A percentile compares a stretch with the other conserved stretches of the same genome.
These are phyloP conservation scores for Dasysyrphus albostriatus DNA, from an alignment of 2,888 invertebrate genomes.

Conservation along the genomic window DNA sequence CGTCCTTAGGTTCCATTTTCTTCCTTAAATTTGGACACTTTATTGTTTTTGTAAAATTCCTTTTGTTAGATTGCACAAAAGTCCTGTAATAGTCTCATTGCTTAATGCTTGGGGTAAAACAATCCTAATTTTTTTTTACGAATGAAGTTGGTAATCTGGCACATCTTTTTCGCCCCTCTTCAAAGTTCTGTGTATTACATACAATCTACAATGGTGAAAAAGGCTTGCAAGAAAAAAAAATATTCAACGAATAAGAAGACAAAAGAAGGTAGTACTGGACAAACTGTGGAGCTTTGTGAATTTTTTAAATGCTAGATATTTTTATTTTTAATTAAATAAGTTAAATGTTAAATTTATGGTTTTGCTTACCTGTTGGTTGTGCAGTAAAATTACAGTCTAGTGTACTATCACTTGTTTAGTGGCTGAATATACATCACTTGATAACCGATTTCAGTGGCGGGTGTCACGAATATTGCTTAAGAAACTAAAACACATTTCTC, in stretches of 20 bases:
- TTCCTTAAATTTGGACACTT: neutral
- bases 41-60: slow-evolving; percentile 3
- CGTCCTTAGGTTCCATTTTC: neutral
- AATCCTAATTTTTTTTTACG: slow-evolving; percentile 21
- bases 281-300: neutral
- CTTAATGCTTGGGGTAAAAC: slow-evolving; percentile 35
- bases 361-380: neutral
- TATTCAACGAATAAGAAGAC: slow-evolving; percentile 23
- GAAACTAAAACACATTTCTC: no score
- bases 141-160: slow-evolving; percentile 34
- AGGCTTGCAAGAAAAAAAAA: slow-evolving; percentile 16
- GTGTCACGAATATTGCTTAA: no score
- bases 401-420: no score
- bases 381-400: no score
- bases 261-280: neutral
- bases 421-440: no score
- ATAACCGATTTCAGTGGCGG: no score
- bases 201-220: slow-evolving; percentile 43
- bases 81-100: slow-evolving; percentile 22
- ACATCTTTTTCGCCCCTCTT: slow-evolving; percentile 8
- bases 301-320: neutral
- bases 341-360: no score
- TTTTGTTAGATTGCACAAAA: slow-evolving; percentile 4
- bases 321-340: neutral
- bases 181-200: neutral